Base-by-base conservation (phyloP, 2,113 vertebrate species). In the Corynorhinus townsendii region DNA sequence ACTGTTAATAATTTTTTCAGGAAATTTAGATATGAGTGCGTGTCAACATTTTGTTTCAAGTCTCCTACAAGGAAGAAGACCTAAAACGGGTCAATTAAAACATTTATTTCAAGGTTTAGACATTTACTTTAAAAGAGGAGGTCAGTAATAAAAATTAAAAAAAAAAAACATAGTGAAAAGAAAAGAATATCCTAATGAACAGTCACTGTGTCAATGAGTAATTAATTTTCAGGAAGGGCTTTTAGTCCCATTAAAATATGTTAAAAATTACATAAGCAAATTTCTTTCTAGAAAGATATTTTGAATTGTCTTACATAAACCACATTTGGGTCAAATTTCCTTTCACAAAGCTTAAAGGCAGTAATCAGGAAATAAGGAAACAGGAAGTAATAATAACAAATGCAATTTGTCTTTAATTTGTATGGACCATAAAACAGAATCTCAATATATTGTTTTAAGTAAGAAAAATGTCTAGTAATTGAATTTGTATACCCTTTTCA, bases 331-430 rank as follows among this genome's bases (percentile, higher is more conserved):
- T 86, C 33, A 81, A 64, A 64, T 86, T 77, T 72, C 3, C 64
- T 89, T 43, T 83, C 17, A 83, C 45, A 96, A 85, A 79, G 64
- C 90, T 79, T 68, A 66, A 95, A 90, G 33, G 4, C 54, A 84
- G 9, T 87, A 79, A 90, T 87, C n/a, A 94, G n/a, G 7, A 86
- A 75, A 77, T 35, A 43, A 26, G 75, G 15, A 87, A 47, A 94
- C 2, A 71, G 35, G 11, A 68, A 75, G 52, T 35, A 90, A 28
- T 83, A 81, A 33, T 35, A 79, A 77, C 43, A 86, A 94, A 71
- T 47, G 30, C 11, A 59, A 40, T 76, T 81, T 86, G 35, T 80
- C 15, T 84, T 93, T 73, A 79, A 79, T 68, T 49, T 43, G 3
- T 86, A 14, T 28, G n/a, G 3, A 87, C 11, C 33, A 87, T 84